These are phyloP conservation scores for Nymphalis c-album DNA, from an alignment of 2,888 invertebrate species.

Conservation along the genomic window DNA sequence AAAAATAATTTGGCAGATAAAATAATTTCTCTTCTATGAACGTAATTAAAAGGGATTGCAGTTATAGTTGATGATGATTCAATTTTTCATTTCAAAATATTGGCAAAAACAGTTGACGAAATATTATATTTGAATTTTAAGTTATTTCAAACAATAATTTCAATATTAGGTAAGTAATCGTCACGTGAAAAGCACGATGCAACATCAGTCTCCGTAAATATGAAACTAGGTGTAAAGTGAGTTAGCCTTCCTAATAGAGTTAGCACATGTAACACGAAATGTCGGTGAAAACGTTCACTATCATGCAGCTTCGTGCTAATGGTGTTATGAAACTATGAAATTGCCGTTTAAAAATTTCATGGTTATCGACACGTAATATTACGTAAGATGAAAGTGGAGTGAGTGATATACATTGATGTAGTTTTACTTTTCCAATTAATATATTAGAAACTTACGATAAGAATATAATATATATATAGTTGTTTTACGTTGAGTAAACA, in stretches of 20 bases:
- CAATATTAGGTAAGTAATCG: not conserved
- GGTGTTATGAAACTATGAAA: constrained; percentile 30
- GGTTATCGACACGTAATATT: constrained; percentile 19
- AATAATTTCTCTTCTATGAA: too few relatives aligned
- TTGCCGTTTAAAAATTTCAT: constrained; percentile 23
- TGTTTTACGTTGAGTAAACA: not conserved
- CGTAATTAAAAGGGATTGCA: not conserved
- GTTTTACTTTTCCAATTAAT: too few relatives aligned
- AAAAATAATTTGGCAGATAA: not conserved
- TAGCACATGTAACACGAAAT: constrained; percentile 61
- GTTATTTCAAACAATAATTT: not conserved
- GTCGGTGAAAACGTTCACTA: constrained; percentile 40
- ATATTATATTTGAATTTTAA: too few relatives aligned
- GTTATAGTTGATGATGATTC: not conserved
- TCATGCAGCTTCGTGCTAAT: constrained; percentile 35
- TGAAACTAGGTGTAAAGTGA: constrained; percentile 38
- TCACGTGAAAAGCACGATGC: constrained; percentile 15
- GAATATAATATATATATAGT: too few relatives aligned
- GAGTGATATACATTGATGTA: not conserved
- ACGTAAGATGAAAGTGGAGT: constrained; percentile 24
- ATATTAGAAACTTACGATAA: too few relatives aligned
- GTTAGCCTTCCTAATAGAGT: constrained; percentile 60
- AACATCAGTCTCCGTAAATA: constrained; percentile 9
- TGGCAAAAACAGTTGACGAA: too few relatives aligned
- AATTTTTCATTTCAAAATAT: too few relatives aligned